Conservation (phyloP, 1,140 invertebrate species). For the Bombus haemorrhoidalis region DNA sequence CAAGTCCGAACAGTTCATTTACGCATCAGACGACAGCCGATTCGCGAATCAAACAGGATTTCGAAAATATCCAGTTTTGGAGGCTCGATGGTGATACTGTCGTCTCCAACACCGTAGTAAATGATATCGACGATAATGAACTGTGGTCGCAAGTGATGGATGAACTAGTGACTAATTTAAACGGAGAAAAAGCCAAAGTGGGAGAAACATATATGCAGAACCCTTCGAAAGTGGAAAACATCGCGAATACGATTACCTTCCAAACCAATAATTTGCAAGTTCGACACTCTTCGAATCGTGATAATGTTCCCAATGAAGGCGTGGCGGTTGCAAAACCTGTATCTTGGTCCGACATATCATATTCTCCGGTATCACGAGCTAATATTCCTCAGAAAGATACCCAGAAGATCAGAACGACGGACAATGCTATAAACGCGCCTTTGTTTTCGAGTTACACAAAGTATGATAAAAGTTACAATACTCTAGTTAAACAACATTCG, state of each 20-base stretch:
- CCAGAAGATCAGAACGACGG: background rate
- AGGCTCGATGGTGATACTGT: conserved; percentile 40
- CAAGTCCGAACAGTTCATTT: conserved; percentile 63
- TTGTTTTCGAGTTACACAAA: background rate
- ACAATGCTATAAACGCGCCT: background rate
- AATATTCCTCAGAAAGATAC: background rate
- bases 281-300: background rate
- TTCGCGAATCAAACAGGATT: conserved; percentile 44
- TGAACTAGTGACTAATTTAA: conserved; percentile 60
- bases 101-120: no score
- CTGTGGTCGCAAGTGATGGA: conserved; percentile 63
- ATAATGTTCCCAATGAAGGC: background rate
- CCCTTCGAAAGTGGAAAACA: background rate
- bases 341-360: background rate
- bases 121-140: conserved; percentile 57
- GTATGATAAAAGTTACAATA: background rate
- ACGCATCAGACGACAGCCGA: conserved; percentile 53
- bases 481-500: background rate
- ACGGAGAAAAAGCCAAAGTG: conserved; percentile 45
- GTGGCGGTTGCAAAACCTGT: background rate
- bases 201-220: background rate
- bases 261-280: no score
- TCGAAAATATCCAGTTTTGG: conserved; percentile 55
- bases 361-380: background rate
- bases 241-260: background rate